Evolutionary conservation across 2,888 invertebrate species (phyloP).

Genomic region (Trissoscelio sp.): DNA sequence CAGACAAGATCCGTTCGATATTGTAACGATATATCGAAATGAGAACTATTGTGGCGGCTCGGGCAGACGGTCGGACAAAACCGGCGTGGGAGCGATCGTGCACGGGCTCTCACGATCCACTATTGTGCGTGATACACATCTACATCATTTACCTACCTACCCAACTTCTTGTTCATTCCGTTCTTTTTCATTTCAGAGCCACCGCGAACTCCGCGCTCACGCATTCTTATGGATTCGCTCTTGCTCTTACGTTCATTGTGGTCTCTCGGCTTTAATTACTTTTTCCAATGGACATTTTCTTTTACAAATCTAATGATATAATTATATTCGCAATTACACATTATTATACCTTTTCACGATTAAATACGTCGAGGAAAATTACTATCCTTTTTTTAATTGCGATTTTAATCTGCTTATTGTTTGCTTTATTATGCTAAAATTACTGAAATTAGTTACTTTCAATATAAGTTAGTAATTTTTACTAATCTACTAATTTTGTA

Average conservation of each 20-base stretch:
- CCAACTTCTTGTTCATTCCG: conserved; percentile 72
- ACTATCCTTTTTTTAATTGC: too few species aligned
- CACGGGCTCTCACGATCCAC: conserved; percentile 80
- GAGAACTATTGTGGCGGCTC: conserved; percentile 80
- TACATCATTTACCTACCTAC: conserved; percentile 81
- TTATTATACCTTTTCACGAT: conserved; percentile 7
- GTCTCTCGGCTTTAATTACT: conserved; percentile 53
- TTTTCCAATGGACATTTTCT: conserved; percentile 41
- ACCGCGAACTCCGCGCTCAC: conserved; percentile 51
- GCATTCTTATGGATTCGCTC: conserved; percentile 58
- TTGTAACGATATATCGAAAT: conserved; percentile 71
- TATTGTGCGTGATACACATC: conserved; percentile 80
- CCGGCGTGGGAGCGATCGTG: conserved; percentile 81
- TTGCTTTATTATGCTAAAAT: too few species aligned
- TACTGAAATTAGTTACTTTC: too few species aligned
- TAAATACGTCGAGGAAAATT: not conserved
- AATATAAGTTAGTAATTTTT: too few species aligned
- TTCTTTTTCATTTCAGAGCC: conserved; percentile 69
- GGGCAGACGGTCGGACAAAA: conserved; percentile 75
- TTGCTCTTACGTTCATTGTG: conserved; percentile 27
- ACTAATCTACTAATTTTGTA: too few species aligned
- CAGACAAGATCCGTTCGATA: conserved; percentile 56
- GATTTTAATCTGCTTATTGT: too few species aligned
- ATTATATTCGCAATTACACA: conserved; percentile 8
- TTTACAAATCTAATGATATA: conserved; percentile 8